A percentile compares a stretch with the other conserved stretches of the same genome.
phyloP scores from a whole-genome alignment of 1,140 invertebrate genomes.

The Plectrocnemia conspersa region DNA sequence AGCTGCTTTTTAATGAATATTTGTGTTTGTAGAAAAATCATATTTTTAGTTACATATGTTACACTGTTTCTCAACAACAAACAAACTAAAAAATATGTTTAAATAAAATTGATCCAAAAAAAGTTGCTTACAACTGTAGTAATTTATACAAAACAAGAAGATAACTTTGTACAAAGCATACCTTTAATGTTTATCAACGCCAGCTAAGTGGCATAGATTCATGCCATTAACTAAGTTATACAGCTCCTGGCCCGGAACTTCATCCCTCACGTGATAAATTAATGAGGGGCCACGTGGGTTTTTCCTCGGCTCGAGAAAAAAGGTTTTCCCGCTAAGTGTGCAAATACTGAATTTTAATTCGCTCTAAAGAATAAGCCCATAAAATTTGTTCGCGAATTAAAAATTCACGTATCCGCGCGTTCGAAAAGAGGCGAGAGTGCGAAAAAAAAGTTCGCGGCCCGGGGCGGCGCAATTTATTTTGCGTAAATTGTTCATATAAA shows the following conservation, averaged over 20 bases:
- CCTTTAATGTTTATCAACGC: too few relatives aligned
- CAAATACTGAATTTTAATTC: conserved; percentile 27
- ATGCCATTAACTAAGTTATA: conserved; percentile 30
- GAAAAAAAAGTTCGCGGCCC: too few relatives aligned
- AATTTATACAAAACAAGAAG: too few relatives aligned
- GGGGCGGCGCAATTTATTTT: conserved; percentile 26
- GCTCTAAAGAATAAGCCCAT: conserved; percentile 14
- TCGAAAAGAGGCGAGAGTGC: too few relatives aligned
- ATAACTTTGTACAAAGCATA: too few relatives aligned
- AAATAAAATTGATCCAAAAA: too few relatives aligned
- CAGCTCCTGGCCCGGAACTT: conserved; percentile 22
- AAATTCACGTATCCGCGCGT: conserved; percentile 24
- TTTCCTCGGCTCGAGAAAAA: conserved; percentile 6
- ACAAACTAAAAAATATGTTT: too few relatives aligned
- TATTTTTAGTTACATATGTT: too few relatives aligned
- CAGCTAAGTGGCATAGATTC: conserved; percentile 6
- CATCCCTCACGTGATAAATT: conserved; percentile 30
- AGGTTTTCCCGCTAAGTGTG: conserved; percentile 10
- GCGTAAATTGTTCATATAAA: conserved; percentile 22
- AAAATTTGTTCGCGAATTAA: conserved; percentile 27
- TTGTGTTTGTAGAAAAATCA: too few relatives aligned
- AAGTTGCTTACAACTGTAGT: too few relatives aligned
- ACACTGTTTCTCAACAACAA: too few relatives aligned
- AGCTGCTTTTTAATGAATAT: too few relatives aligned
- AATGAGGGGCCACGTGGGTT: conserved; percentile 16